Conservation (phyloP, 2,888 invertebrate species). For the Synanthedon formicaeformis region DNA sequence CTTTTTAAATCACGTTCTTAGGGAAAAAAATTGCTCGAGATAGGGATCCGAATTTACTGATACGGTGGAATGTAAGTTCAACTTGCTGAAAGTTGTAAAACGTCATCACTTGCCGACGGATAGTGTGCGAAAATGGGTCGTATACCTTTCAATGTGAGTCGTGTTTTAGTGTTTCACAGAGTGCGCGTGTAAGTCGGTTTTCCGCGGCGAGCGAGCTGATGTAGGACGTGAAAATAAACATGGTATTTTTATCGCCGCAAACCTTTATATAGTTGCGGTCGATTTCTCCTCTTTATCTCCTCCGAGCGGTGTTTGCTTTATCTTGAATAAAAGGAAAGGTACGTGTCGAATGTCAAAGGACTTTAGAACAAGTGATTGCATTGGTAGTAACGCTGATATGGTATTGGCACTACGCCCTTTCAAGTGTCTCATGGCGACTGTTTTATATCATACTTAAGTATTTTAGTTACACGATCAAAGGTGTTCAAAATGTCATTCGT, state of each 20-base stretch:
- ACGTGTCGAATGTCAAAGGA: constrained; percentile 42
- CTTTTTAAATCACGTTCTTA: constrained; percentile 53
- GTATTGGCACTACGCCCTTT: neutral
- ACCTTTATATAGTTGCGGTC: constrained; percentile 70
- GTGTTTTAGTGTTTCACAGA: constrained; percentile 28
- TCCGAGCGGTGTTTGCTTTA: constrained; percentile 65
- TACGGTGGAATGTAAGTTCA: constrained; percentile 57
- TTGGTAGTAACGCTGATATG: neutral
- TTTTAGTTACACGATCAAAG: no score
- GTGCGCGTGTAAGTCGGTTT: constrained; percentile 33
- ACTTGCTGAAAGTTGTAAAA: constrained; percentile 25
- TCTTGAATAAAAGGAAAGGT: constrained; percentile 57
- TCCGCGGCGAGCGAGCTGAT: constrained; percentile 42
- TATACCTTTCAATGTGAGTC: constrained; percentile 29
- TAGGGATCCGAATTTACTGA: constrained; percentile 64
- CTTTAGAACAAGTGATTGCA: constrained; percentile 32
- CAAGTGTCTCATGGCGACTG: neutral
- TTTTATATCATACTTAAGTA: constrained; percentile 15
- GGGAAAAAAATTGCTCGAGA: constrained; percentile 41
- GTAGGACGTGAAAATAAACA: constrained; percentile 71
- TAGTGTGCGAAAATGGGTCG: constrained; percentile 28
- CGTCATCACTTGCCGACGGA: constrained; percentile 18
- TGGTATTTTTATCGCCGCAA: constrained; percentile 67
- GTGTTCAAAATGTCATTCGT: no score
- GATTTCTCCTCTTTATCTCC: constrained; percentile 68